These are phyloP conservation scores for Troides oblongomaculatus DNA, from an alignment of 2,888 invertebrate species.

Conservation along the genomic window DNA sequence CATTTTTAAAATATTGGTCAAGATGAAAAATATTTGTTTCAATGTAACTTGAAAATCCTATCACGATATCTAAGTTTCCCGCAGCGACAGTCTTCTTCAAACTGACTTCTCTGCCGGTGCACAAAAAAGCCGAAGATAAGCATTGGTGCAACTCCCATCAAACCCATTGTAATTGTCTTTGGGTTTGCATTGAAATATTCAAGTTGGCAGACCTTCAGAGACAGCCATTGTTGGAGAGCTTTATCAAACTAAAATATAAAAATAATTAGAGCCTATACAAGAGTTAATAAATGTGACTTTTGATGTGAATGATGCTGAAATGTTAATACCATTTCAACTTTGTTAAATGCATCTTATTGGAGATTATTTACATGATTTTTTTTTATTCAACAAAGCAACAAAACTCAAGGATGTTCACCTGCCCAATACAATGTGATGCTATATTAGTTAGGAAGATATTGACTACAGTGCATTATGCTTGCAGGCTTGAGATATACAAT, in stretches of 20 bases:
- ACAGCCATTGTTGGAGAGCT: conserved; percentile 84
- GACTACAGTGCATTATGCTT: too few relatives aligned
- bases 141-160: conserved; percentile 77
- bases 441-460: too few relatives aligned
- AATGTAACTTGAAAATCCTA: conserved; percentile 79
- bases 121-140: conserved; percentile 69
- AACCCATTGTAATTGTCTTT: conserved; percentile 66
- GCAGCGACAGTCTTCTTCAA: conserved; percentile 79
- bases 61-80: conserved; percentile 87
- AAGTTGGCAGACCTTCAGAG: conserved; percentile 81
- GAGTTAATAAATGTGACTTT: too few relatives aligned
- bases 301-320: too few relatives aligned
- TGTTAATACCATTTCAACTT: too few relatives aligned
- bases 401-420: too few relatives aligned
- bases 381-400: too few relatives aligned
- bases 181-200: conserved; percentile 83
- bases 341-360: too few relatives aligned
- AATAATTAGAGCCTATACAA: background rate
- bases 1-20: too few relatives aligned
- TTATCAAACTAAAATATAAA: conserved; percentile 86
- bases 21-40: conserved; percentile 1
- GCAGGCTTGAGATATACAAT: too few relatives aligned
- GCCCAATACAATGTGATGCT: too few relatives aligned
- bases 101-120: conserved; percentile 65
- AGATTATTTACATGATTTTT: too few relatives aligned